Evolutionary conservation across 2,797 vertebrate species (phyloP).

Genomic region (Schizopygopsis pylzovi): DNA sequence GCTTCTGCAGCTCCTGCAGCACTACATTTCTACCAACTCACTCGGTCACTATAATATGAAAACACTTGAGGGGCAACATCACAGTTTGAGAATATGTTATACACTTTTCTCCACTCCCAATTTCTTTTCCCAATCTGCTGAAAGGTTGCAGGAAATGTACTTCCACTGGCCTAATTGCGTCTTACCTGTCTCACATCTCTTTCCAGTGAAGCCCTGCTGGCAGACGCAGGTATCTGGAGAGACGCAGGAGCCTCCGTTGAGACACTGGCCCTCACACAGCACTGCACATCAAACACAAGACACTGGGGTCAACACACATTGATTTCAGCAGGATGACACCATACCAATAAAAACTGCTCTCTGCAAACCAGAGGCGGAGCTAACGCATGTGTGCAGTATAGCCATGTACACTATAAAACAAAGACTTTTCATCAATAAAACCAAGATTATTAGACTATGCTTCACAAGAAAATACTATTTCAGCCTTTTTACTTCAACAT

Average conservation of each 20-base stretch:
- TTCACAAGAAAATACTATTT: not conserved
- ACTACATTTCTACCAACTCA: not conserved
- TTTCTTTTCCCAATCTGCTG: not conserved
- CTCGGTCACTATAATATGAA: not conserved
- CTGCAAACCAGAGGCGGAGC: not conserved
- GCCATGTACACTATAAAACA: not conserved
- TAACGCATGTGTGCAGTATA: not conserved
- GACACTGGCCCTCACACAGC: conserved; percentile 85
- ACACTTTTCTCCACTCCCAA: not conserved
- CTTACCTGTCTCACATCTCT: conserved; percentile 87
- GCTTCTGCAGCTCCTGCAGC: not conserved
- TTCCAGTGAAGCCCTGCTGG: conserved; percentile 88
- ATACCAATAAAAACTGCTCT: not conserved
- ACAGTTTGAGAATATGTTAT: not conserved
- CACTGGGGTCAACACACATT: conserved; percentile 10
- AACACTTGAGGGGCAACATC: not conserved
- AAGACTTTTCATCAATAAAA: not conserved
- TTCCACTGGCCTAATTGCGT: not conserved
- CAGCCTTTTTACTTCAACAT: not conserved
- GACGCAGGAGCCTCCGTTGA: conserved; percentile 87
- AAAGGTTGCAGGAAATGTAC: conserved; percentile 14
- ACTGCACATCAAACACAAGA: conserved; percentile 71
- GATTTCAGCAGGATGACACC: not conserved
- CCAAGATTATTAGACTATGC: not conserved
- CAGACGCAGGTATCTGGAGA: conserved; percentile 85